Percentiles rank a stretch among this genome's conserved stretches.
Evolutionary conservation across 1,140 invertebrate species (phyloP).

Genomic region (Pogonomyrmex barbatus): DNA sequence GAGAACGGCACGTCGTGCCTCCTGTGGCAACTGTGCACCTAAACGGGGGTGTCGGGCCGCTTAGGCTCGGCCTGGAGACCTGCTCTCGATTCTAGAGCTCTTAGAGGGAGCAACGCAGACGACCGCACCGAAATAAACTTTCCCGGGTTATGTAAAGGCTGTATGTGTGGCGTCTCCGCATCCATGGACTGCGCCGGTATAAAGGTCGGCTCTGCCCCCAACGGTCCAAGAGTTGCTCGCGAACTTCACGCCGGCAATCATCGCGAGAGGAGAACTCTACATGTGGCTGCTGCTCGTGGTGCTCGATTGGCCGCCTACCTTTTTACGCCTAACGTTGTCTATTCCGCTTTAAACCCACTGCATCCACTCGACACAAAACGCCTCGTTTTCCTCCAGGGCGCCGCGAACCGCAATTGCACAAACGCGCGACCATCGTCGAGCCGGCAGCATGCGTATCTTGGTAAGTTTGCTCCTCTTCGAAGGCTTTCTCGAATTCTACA

Average conservation of each 20-base stretch:
- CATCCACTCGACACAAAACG: slow-evolving; percentile 29
- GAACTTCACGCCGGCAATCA: slow-evolving; percentile 83
- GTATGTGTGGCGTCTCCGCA: slow-evolving; percentile 27
- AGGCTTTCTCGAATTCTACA: not conserved
- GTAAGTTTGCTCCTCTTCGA: slow-evolving; percentile 63
- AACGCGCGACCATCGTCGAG: slow-evolving; percentile 40
- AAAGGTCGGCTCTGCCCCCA: slow-evolving; percentile 84
- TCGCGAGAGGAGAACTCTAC: slow-evolving; percentile 73
- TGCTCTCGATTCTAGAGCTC: slow-evolving; percentile 47
- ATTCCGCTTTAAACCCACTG: slow-evolving; percentile 3
- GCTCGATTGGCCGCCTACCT: slow-evolving; percentile 22
- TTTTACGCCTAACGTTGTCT: not conserved
- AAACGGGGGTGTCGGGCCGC: not conserved
- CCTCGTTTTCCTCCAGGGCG: slow-evolving; percentile 30
- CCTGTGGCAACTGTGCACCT: not conserved
- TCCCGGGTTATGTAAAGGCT: slow-evolving; percentile 82
- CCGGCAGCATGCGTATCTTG: slow-evolving; percentile 70
- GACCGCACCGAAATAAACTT: slow-evolving; percentile 82
- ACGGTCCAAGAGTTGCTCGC: slow-evolving; percentile 83
- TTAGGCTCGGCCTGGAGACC: not conserved
- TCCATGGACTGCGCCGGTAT: slow-evolving; percentile 80
- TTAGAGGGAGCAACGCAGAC: slow-evolving; percentile 58
- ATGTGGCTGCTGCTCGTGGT: slow-evolving; percentile 69
- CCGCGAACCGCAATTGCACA: not conserved
- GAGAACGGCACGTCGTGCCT: not conserved